Evolutionary conservation across 2,797 vertebrate genomes (phyloP), one percentile per base, ranked within the genome.

Genomic region (Tarsius wallacei): DNA sequence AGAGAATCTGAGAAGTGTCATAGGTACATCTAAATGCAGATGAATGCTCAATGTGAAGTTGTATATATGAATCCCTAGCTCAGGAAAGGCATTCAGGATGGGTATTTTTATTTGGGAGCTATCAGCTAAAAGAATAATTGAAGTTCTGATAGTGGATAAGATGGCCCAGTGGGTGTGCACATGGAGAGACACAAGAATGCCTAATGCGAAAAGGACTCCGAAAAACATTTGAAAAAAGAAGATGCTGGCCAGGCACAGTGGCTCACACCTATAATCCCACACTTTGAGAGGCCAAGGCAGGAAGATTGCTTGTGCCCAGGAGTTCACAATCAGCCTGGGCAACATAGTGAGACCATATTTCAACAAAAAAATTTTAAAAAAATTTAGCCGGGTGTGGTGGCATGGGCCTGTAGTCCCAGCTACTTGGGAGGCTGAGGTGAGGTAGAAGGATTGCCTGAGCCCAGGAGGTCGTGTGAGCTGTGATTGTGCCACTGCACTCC

Each of bases 191-290:
- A 1, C 11, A 42, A 91, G 61, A 70, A 91, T 13, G 31, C 47
- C 53, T 73, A 55, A 63, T 59, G 53, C 55, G 74, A 73, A 88
- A 63, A 87, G 8, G 78, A 31, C n/a, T 87, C 68, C 7, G n/a
- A 82, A 73, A 33, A 68, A 83, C 53, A 47, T 17, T 71, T 33
- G 59, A 78, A 81, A 74, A 91, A 83, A 87, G 11, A 95, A 73
- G 22, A 74, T 26, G n/a, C n/a, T 42, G 42, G 42, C 42, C 4
- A 6, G 42, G 42, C 42, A 42, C 42, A 42, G 42, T 42, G 42
- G 42, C 42, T 42, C 42, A 42, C 42, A 42, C 7, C 42, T 42
- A 42, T 42, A 42, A 42, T 6, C 42, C 42, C 42, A 42, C 42
- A 42, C 42, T 42, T 42, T 42, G 42, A 42, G 42, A 42, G 42